phyloP scores from a whole-genome alignment of 2,888 invertebrate genomes.

The Brassicogethes aeneus region DNA sequence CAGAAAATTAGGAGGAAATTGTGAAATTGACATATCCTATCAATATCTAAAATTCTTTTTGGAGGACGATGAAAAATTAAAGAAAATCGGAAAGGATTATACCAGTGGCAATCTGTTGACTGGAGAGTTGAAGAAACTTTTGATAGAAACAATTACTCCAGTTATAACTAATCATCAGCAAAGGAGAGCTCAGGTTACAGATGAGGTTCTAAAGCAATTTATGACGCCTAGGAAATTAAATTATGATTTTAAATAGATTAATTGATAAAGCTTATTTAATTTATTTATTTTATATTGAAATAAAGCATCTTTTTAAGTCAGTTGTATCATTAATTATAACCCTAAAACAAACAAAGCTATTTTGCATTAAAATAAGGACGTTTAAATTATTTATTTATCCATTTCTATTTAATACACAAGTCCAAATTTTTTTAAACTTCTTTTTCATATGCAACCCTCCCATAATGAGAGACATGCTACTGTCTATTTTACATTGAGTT shows the following conservation, averaged over 20 bases:
- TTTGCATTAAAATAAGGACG: no score
- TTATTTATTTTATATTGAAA: conserved; percentile 1
- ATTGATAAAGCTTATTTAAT: neutral
- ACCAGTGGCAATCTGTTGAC: conserved; percentile 83
- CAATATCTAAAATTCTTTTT: conserved; percentile 93
- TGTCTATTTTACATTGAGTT: no score
- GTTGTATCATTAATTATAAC: no score
- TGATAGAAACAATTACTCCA: conserved; percentile 72
- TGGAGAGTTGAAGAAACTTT: conserved; percentile 87
- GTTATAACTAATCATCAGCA: conserved; percentile 78
- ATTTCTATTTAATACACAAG: no score
- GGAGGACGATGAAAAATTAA: conserved; percentile 82
- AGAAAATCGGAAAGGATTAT: conserved; percentile 61
- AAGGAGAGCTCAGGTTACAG: conserved; percentile 68
- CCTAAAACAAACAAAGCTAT: no score
- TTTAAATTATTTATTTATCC: no score
- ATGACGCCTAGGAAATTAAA: conserved; percentile 72
- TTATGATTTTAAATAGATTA: neutral
- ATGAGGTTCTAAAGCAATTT: conserved; percentile 73
- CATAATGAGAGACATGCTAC: no score
- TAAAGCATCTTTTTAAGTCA: no score
- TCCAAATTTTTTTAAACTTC: no score
- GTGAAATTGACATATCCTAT: conserved; percentile 90
- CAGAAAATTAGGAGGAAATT: conserved; percentile 82
- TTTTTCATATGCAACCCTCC: no score